Base-by-base conservation (phyloP, 2,797 vertebrate genomes). In the Catharus ustulatus region DNA sequence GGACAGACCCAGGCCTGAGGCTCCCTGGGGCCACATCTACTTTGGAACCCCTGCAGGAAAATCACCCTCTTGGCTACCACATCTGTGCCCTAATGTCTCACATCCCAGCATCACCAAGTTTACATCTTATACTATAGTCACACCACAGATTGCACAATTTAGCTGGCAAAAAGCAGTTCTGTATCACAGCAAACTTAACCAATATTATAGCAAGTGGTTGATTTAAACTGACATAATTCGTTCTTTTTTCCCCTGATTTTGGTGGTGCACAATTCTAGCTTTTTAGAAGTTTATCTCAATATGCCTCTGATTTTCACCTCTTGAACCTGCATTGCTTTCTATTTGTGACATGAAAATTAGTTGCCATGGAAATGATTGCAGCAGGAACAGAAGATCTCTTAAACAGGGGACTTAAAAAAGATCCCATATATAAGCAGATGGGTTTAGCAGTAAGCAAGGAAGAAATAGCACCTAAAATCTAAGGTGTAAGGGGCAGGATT, bases 321-420 rank as follows among this genome's bases (percentile, higher is more conserved):
- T 87, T 92, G 80, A 95, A 91, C 89, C 42, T 66, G 32, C 42
- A 29, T 73, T 55, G 49, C 72, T 76, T 87, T 94, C 77, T 96
- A 51, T 89, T 87, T 94, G 71, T 89, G 93, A 93, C 92, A 95
- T 80, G 83, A 85, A 82, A 87, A 94, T 94, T 87, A 92, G 94
- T 97, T 97, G 68, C 91, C 86, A 97, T 97, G 94, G 95, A 91
- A 95, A 96, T 95, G 79, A 92, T 38, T 87, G 82, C 87, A 59
- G 80, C 59, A 79, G 57, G 84, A 92, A 54, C 73, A 64, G 82
- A 73, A 43, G 36, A 84, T 63, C 30, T 89, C 45, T 72, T 81
- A 43, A 87, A 64, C 11, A 32, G 19, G 11, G 23, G 34, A 48
- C 6, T 4, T 4, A 69, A 51, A 91, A 64, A 68, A 38, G 30